Evolutionary conservation across 2,797 vertebrate genomes (phyloP).

Genomic region (Hydrophis major): DNA sequence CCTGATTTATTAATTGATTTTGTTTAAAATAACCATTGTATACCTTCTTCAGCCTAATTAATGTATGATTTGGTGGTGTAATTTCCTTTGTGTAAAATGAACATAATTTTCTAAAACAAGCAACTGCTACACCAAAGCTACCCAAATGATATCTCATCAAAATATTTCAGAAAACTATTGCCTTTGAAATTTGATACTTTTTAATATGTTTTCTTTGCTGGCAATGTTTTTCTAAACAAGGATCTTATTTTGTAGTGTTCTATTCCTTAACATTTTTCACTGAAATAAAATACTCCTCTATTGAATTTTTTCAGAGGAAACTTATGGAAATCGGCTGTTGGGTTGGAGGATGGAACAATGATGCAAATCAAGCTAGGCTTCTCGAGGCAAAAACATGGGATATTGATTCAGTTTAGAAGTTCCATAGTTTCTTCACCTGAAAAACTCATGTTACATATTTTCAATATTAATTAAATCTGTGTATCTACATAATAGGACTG

Average conservation of each 20-base stretch:
- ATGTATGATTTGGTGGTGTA: background rate
- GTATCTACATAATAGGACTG: background rate
- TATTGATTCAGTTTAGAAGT: slow-evolving; percentile 22
- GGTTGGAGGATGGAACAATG: slow-evolving; percentile 9
- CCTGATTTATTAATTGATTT: background rate
- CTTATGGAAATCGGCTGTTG: slow-evolving; percentile 11
- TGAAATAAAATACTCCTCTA: background rate
- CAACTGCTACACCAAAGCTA: too few relatives aligned
- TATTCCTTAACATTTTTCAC: background rate
- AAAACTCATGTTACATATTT: slow-evolving; percentile 13
- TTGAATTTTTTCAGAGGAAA: slow-evolving; percentile 1
- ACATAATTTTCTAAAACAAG: background rate
- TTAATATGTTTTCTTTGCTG: background rate
- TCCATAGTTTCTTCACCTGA: slow-evolving; percentile 14
- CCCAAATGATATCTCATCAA: background rate
- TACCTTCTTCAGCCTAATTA: background rate
- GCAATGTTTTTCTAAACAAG: background rate
- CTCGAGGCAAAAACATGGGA: slow-evolving; percentile 14
- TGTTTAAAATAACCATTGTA: background rate
- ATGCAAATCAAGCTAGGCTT: slow-evolving; percentile 3
- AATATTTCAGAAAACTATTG: background rate
- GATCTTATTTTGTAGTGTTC: background rate
- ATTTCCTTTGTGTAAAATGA: background rate
- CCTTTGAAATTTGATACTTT: background rate
- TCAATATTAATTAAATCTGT: slow-evolving; percentile 31